A percentile compares a stretch with the other conserved stretches of the same genome.
Evolutionary conservation across 2,113 vertebrate genomes (phyloP).

Genomic region (Turdus rufiventris): DNA sequence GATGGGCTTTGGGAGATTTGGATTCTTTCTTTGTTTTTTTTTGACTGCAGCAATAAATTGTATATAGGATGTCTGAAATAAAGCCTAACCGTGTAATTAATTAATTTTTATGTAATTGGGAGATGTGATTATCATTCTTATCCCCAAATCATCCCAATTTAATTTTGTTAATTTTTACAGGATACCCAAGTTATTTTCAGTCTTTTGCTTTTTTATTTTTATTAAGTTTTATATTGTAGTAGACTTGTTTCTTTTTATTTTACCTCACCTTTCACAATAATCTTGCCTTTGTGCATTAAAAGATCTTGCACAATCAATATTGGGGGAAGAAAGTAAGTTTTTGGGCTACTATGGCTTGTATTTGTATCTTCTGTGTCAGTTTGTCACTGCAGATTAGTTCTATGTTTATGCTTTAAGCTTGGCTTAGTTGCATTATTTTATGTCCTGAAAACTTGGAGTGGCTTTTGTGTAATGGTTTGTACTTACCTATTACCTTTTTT

Average conservation of each 20-base stretch:
- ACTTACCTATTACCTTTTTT: not conserved
- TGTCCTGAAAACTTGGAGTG: not conserved
- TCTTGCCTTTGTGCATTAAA: not conserved
- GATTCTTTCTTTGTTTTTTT: not conserved
- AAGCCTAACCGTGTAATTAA: not conserved
- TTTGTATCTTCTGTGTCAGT: not conserved
- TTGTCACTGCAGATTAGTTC: not conserved
- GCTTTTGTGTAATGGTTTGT: not conserved
- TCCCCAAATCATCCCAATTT: not conserved
- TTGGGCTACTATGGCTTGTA: not conserved
- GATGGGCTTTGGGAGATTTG: not conserved
- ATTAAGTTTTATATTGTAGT: not conserved
- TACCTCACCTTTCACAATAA: not conserved
- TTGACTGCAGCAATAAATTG: not conserved
- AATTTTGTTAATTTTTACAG: not conserved
- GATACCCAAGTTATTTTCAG: not conserved
- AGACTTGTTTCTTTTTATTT: not conserved
- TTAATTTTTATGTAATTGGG: not conserved
- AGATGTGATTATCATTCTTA: not conserved
- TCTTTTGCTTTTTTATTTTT: not conserved
- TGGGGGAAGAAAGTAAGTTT: not conserved
- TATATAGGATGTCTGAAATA: not conserved
- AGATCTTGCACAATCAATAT: accelerated
- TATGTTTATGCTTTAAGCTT: not conserved
- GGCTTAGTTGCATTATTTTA: not conserved